These are phyloP conservation scores for Eupristina koningsbergeri DNA, from an alignment of 1,140 invertebrate genomes.

Conservation along the genomic window DNA sequence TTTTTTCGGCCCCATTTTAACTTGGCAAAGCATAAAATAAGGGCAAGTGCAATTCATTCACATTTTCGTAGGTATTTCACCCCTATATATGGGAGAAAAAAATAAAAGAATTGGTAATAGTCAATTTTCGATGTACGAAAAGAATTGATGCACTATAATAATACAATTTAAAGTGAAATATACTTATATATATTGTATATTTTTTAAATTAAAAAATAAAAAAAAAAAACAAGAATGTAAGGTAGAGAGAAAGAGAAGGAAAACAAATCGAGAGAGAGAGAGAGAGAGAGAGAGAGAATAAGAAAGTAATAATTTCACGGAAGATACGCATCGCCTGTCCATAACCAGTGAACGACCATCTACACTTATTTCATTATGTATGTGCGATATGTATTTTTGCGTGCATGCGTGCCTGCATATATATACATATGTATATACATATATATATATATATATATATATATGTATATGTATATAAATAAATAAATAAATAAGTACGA, in stretches of 20 bases:
- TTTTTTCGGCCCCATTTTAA: slow-evolving; percentile 6
- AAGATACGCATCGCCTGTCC: slow-evolving; percentile 21
- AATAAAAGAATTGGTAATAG: background rate
- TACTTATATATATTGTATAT: slow-evolving; percentile 35
- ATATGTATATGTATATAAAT: too few species aligned
- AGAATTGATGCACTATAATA: background rate
- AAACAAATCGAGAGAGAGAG: background rate
- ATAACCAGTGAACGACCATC: slow-evolving; percentile 42
- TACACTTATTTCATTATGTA: slow-evolving; percentile 33
- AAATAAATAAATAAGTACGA: too few species aligned
- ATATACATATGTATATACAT: too few species aligned
- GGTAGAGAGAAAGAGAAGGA: too few species aligned
- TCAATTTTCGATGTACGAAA: background rate
- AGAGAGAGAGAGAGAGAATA: slow-evolving; percentile 15
- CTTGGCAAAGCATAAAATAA: background rate
- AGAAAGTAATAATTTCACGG: background rate
- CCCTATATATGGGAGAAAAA: background rate
- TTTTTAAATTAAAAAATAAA: slow-evolving; percentile 12
- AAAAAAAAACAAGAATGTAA: background rate
- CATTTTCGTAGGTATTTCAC: slow-evolving; percentile 20
- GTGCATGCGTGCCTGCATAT: background rate
- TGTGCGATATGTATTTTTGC: background rate
- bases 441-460: too few species aligned
- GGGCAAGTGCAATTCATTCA: background rate
- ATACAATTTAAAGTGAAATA: background rate